A percentile compares a stretch with the other conserved stretches of the same genome.
phyloP scores from a whole-genome alignment of 1,140 invertebrate species.

The Panagrolaimus sp. region DNA sequence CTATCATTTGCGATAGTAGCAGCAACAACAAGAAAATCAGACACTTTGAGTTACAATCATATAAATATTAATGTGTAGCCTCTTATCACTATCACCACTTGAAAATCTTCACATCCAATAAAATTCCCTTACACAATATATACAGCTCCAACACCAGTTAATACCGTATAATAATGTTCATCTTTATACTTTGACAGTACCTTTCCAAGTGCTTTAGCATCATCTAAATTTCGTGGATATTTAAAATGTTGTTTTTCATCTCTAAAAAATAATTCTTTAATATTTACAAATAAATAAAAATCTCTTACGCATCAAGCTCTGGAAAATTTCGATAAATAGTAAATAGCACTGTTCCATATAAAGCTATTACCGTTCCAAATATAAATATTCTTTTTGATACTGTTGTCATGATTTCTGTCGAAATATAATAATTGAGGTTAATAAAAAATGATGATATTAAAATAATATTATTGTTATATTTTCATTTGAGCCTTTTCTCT shows the following conservation, averaged over 20 bases:
- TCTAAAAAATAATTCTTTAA: constrained; percentile 69
- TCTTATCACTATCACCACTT: too few species aligned
- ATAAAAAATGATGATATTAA: too few species aligned
- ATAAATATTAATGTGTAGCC: too few species aligned
- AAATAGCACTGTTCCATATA: constrained; percentile 59
- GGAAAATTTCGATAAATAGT: constrained; percentile 74
- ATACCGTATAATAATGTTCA: constrained; percentile 83
- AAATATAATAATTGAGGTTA: background rate
- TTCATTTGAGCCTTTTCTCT: too few species aligned
- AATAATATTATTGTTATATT: too few species aligned
- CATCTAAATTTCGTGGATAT: constrained; percentile 84
- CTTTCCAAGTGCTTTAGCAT: constrained; percentile 86
- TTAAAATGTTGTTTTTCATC: constrained; percentile 80
- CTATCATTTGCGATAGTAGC: too few species aligned
- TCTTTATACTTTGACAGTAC: constrained; percentile 88
- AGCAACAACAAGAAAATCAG: too few species aligned
- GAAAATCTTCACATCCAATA: too few species aligned
- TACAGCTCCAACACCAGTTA: constrained; percentile 78
- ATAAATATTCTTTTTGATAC: background rate
- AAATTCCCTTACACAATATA: constrained; percentile 95
- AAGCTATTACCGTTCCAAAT: background rate
- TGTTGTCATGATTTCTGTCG: background rate
- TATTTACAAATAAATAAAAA: too few species aligned
- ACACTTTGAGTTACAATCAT: too few species aligned
- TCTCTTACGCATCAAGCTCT: constrained; percentile 72